Conservation (phyloP, 2,888 invertebrate genomes). For the Eurois occulta region DNA sequence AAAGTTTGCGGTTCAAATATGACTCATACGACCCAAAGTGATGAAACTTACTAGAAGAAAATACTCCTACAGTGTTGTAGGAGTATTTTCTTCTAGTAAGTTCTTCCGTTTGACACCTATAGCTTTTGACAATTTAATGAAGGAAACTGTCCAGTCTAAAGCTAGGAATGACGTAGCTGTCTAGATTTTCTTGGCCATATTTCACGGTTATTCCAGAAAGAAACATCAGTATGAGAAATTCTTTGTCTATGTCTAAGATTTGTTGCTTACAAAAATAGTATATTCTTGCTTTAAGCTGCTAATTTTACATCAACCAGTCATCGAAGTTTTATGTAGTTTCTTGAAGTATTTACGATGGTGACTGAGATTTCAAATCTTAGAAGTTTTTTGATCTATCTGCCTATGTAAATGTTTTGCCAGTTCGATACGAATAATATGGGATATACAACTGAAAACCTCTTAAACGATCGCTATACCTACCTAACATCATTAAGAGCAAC, state of each 20-base stretch:
- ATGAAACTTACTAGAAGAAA: too few species aligned
- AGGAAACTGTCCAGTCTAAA: conserved; percentile 18
- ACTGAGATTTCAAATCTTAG: background rate
- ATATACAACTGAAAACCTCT: background rate
- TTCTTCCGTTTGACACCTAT: conserved; percentile 34
- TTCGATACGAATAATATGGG: background rate
- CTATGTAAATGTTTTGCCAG: background rate
- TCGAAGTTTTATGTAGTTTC: conserved; percentile 4
- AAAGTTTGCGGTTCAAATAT: conserved; percentile 23
- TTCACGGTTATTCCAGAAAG: conserved; percentile 11
- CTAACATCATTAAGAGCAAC: background rate
- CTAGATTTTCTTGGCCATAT: conserved; percentile 18
- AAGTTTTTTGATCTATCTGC: background rate
- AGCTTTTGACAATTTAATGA: conserved; percentile 43
- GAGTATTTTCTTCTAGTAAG: background rate
- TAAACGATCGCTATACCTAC: background rate
- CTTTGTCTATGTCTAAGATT: background rate
- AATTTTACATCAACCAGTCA: background rate
- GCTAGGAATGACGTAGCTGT: conserved; percentile 1
- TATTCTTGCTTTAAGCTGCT: background rate
- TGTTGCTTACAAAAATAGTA: background rate
- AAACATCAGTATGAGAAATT: background rate
- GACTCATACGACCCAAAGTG: conserved; percentile 26
- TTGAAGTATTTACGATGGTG: background rate
- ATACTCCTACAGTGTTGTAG: too few species aligned